Conservation (phyloP, 2,888 invertebrate species). For the Cybosia mesomella region DNA sequence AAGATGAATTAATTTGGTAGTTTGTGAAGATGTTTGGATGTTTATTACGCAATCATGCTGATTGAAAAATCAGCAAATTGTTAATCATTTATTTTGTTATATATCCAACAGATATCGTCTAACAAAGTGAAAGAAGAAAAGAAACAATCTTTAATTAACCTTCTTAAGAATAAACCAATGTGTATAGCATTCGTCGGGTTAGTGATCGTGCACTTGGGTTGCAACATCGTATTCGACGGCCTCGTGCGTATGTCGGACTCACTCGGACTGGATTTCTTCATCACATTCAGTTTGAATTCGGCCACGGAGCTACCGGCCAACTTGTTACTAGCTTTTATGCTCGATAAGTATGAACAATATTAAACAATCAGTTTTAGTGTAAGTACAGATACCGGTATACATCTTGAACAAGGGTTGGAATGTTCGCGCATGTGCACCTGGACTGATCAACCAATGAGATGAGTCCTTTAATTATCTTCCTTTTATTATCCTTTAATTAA, state of each 20-base stretch:
- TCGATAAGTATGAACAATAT: constrained; percentile 21
- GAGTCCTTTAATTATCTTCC: no score
- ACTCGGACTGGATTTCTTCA: constrained; percentile 69
- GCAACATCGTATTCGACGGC: constrained; percentile 63
- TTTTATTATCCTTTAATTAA: no score
- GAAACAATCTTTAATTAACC: constrained; percentile 5
- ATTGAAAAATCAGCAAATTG: no score
- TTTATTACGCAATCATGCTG: no score
- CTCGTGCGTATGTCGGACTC: constrained; percentile 69
- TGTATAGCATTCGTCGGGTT: constrained; percentile 8
- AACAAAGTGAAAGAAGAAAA: constrained; percentile 12
- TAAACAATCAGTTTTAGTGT: constrained; percentile 30
- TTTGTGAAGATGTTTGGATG: no score
- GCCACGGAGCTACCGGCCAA: constrained; percentile 65
- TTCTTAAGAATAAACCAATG: constrained; percentile 12
- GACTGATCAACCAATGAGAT: no score
- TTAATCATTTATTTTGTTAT: not conserved
- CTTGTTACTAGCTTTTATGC: constrained; percentile 24
- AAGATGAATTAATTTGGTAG: no score
- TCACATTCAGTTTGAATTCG: constrained; percentile 68
- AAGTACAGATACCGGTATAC: no score
- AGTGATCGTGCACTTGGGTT: constrained; percentile 59
- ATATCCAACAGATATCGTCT: constrained; percentile 13
- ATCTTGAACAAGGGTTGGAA: no score
- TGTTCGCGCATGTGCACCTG: no score